Evolutionary conservation across 1,140 invertebrate genomes (phyloP).

Genomic region (Achatina immaculata): DNA sequence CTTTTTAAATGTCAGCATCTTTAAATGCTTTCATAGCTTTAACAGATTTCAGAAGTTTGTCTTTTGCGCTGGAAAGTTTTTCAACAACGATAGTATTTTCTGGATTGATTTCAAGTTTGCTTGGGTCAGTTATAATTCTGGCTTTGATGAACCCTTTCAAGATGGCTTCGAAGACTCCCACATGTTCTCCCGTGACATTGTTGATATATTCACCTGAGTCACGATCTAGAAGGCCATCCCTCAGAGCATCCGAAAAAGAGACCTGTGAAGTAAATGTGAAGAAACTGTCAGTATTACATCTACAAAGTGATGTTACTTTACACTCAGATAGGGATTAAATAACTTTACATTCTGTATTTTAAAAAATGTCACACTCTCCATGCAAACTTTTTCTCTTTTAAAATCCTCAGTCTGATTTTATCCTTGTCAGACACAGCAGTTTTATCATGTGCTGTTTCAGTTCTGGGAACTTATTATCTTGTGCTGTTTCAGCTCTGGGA

Average conservation of each 20-base stretch:
- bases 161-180: slow-evolving; percentile 67
- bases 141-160: slow-evolving; percentile 69
- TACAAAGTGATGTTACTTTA: no score
- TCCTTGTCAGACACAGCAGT: no score
- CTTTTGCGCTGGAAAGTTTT: slow-evolving; percentile 58
- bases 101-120: slow-evolving; percentile 64
- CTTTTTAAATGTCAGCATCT: background rate
- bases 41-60: slow-evolving; percentile 58
- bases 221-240: slow-evolving; percentile 58
- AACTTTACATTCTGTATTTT: no score
- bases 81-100: slow-evolving; percentile 67
- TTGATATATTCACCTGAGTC: slow-evolving; percentile 63
- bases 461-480: no score
- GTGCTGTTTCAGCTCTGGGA: no score
- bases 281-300: no score
- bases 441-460: no score
- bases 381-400: no score
- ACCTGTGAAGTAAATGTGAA: no score
- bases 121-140: slow-evolving; percentile 60
- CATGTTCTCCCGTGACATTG: slow-evolving; percentile 60
- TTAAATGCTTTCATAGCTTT: slow-evolving; percentile 61
- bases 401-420: no score
- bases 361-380: no score
- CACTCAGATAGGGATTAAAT: no score
- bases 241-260: slow-evolving; percentile 60